phyloP scores from a whole-genome alignment of 2,113 vertebrate genomes.

The Tangachromis dhanisi region DNA sequence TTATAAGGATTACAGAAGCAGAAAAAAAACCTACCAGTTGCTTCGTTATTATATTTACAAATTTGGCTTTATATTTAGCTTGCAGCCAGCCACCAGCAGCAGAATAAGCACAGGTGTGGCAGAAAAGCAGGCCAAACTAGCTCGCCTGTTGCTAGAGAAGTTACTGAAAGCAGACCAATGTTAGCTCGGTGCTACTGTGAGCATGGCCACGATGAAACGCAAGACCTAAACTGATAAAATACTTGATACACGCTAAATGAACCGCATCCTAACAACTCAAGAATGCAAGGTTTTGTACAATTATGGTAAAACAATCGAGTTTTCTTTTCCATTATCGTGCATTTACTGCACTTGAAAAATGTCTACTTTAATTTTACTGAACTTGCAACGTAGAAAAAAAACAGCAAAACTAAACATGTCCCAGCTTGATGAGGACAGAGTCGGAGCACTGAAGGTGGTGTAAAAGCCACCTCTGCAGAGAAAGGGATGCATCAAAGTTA shows the following conservation, averaged over 20 bases:
- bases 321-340: not conserved
- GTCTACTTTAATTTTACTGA: not conserved
- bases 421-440: not conserved
- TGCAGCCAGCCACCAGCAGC: not conserved
- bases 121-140: slow-evolving; percentile 29
- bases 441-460: not conserved
- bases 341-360: not conserved
- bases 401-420: not conserved
- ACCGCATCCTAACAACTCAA: not conserved
- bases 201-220: not conserved
- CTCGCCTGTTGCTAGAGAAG: not conserved
- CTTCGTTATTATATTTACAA: not conserved
- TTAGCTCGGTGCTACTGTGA: not conserved
- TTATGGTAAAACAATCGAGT: not conserved
- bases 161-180: not conserved
- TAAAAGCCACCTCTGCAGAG: not conserved
- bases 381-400: not conserved
- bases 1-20: not conserved
- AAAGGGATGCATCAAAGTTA: fast-evolving
- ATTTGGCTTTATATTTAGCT: not conserved
- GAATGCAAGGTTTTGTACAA: not conserved
- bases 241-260: not conserved
- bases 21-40: not conserved
- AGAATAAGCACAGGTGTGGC: not conserved
- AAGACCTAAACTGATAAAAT: not conserved